Base-by-base conservation (phyloP, 2,113 vertebrate species). In the Galbula dea region DNA sequence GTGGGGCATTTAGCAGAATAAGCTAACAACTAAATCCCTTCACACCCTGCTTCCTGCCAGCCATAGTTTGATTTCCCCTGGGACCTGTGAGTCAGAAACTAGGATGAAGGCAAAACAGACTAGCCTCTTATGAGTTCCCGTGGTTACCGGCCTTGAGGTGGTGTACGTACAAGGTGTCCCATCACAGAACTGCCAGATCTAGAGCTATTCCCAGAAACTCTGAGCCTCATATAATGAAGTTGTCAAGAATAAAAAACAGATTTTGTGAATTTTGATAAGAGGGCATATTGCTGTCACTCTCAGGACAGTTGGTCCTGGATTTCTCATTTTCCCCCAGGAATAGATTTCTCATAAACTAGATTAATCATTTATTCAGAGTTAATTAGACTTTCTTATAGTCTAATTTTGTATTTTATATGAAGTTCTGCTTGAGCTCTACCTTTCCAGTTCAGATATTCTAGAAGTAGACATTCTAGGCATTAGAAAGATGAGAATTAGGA, bases 1-100 rank as follows among this genome's bases (percentile, higher is more conserved):
- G 12, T 55, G 59, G 22, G 63, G 59, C 61, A 34, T 20, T 26
- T 22, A 30, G 58, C 73, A 61, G 78, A 59, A 32, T n/a, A 19
- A 49, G 16, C 3, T 76, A 48, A 37, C 32, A 36, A 66, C 65
- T 81, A 0, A 15, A 66, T 77, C 61, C 65, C 77, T 95, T 92
- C 87, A 77, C 71, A 76, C 74, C 66, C 77, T 52, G 39, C 71
- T 85, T 91, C 91, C 89, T 93, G 83, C 68, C 52, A 83, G 48
- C 51, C 0, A 1, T 24, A 37, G 32, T 65, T 49, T 85, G 49
- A 55, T 61, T 83, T 76, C 88, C 72, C 12, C 12, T 67, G 90
- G 65, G 88, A 83, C 36, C 34, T 48, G 20, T 88, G 90, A 93
- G 68, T 96, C 83, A 95, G 75, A 74, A 80, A 27, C 27, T 63